Conservation (phyloP, 2,797 vertebrate genomes). For the Adrianichthys oophorus region DNA sequence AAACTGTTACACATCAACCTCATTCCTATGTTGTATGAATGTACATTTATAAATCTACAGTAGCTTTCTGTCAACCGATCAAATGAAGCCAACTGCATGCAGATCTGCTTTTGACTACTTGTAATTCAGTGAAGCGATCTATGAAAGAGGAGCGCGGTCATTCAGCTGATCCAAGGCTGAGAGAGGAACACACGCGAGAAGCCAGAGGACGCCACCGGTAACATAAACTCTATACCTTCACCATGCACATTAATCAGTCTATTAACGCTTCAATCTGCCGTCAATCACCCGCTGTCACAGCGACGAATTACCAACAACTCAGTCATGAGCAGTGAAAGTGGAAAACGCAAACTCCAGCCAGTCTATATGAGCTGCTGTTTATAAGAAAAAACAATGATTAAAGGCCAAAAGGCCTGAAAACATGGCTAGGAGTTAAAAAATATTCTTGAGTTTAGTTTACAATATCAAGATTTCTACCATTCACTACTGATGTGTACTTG, state of each 20-base stretch:
- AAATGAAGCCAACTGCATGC: constrained; percentile 23
- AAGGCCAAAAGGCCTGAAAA: too few species aligned
- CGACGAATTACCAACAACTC: constrained; percentile 23
- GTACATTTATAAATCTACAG: too few species aligned
- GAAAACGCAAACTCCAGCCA: not conserved
- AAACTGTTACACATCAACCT: too few species aligned
- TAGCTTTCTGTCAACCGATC: constrained; percentile 30
- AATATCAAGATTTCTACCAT: constrained; percentile 14
- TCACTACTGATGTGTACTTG: constrained; percentile 6
- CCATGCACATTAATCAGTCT: constrained; percentile 9
- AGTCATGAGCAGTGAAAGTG: constrained; percentile 3
- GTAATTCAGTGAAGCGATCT: constrained; percentile 25
- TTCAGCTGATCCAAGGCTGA: not conserved
- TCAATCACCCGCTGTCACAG: constrained; percentile 24
- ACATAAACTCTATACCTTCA: constrained; percentile 1
- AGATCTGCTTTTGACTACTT: constrained; percentile 28
- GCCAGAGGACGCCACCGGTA: too few species aligned
- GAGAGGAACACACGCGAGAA: not conserved
- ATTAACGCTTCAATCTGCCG: constrained; percentile 20
- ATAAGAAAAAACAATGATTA: too few species aligned
- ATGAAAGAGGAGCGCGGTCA: not conserved
- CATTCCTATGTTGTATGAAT: too few species aligned
- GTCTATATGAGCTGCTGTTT: not conserved
- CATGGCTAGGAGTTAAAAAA: too few species aligned
- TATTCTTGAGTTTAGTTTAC: constrained; percentile 23